phyloP scores from a whole-genome alignment of 2,888 invertebrate species.

The Thalpophila matura region DNA sequence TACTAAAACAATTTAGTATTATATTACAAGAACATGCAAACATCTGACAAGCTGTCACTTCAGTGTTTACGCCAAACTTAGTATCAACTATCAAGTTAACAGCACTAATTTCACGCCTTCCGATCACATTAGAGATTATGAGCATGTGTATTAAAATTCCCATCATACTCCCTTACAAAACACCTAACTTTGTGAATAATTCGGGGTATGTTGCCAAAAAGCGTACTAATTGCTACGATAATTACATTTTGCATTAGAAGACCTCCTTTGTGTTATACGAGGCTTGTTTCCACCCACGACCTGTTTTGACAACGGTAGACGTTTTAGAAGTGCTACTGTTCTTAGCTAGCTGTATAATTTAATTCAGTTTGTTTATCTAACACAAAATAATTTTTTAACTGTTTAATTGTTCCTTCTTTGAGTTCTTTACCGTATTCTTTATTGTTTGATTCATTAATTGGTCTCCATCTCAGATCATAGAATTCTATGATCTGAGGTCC shows the following conservation, averaged over 20 bases:
- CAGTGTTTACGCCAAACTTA: slow-evolving; percentile 32
- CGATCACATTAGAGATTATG: slow-evolving; percentile 18
- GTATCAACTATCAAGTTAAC: slow-evolving; percentile 34
- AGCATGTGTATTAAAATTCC: slow-evolving; percentile 19
- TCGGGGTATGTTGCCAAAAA: slow-evolving; percentile 35
- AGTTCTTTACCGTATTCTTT: not conserved
- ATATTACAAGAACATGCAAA: not conserved
- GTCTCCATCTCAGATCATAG: too few species aligned
- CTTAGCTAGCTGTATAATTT: slow-evolving; percentile 1
- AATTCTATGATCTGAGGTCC: too few species aligned
- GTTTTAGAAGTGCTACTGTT: not conserved
- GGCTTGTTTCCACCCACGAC: slow-evolving; percentile 3
- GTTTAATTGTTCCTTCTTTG: not conserved
- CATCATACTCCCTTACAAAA: not conserved
- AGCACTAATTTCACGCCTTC: slow-evolving; percentile 30
- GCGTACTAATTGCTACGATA: slow-evolving; percentile 43
- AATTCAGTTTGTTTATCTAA: slow-evolving; percentile 4
- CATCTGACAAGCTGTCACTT: slow-evolving; percentile 36
- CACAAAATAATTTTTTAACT: not conserved
- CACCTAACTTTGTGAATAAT: slow-evolving; percentile 30
- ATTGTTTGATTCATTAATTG: not conserved
- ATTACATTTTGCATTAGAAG: slow-evolving; percentile 43
- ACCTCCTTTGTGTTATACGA: slow-evolving; percentile 12
- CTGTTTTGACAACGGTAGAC: slow-evolving; percentile 18
- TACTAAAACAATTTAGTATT: not conserved